These are phyloP conservation scores for Alosa alosa DNA, from an alignment of 2,113 vertebrate genomes.

Conservation along the genomic window DNA sequence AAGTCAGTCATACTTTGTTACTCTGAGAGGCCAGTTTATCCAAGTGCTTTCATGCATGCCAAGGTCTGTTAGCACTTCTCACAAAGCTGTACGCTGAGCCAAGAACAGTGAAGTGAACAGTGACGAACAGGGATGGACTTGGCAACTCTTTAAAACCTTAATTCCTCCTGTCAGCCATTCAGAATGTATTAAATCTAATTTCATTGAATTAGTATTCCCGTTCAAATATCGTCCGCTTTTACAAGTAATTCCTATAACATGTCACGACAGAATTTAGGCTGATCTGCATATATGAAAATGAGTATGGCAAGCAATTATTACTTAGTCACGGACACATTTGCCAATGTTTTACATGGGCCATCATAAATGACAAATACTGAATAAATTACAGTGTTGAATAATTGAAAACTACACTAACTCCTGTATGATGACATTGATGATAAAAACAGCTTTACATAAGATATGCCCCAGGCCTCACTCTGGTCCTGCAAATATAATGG, in stretches of 20 bases:
- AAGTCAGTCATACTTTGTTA: conserved; percentile 1
- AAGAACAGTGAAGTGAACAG: not conserved
- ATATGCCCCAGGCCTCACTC: not conserved
- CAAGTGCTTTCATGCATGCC: conserved; percentile 7
- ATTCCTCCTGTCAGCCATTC: conserved; percentile 1
- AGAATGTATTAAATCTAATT: not conserved
- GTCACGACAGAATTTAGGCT: not conserved
- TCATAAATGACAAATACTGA: not conserved
- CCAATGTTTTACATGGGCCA: not conserved
- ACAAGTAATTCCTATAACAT: not conserved
- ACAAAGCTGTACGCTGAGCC: not conserved
- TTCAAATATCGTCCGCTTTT: not conserved
- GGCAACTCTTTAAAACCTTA: not conserved
- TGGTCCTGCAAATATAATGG: not conserved
- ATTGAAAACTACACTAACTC: not conserved
- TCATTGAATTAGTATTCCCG: conserved; percentile 1
- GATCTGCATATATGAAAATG: not conserved
- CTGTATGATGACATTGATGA: not conserved
- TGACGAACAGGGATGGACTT: conserved; percentile 3
- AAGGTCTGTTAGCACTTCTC: conserved; percentile 8
- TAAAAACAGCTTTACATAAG: not conserved
- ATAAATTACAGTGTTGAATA: not conserved
- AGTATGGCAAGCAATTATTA: not conserved
- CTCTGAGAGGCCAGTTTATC: not conserved
- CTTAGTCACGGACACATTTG: not conserved